Evolutionary conservation across 2,113 vertebrate genomes (phyloP).

Genomic region (Pachycephala philippinensis): DNA sequence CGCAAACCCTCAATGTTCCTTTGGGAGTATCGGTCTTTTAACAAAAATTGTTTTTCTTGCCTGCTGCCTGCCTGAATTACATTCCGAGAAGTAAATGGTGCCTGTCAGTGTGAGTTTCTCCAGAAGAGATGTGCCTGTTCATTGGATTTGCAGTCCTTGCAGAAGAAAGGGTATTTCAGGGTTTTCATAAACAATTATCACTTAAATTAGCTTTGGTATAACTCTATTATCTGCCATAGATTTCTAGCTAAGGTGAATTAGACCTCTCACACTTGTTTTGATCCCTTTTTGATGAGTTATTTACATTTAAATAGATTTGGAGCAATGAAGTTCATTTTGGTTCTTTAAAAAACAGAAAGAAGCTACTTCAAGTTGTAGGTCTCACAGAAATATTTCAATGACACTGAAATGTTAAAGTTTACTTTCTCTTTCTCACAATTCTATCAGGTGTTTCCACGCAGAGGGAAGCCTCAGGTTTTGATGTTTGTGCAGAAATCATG

Average conservation of each 20-base stretch:
- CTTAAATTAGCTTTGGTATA: background rate
- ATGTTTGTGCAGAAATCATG: background rate
- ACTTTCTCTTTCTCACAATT: background rate
- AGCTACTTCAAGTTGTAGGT: background rate
- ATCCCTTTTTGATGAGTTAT: background rate
- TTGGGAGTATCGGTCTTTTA: background rate
- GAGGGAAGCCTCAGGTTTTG: background rate
- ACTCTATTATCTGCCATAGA: background rate
- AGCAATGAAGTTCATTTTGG: background rate
- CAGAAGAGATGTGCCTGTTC: fast-evolving
- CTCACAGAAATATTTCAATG: background rate
- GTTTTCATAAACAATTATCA: background rate
- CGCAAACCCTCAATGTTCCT: background rate
- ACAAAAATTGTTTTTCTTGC: background rate
- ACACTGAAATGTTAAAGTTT: background rate
- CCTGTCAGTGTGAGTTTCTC: background rate
- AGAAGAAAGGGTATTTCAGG: background rate
- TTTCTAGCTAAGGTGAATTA: background rate
- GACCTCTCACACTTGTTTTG: background rate
- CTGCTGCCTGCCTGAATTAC: background rate
- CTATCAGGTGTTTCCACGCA: background rate
- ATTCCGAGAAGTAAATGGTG: background rate
- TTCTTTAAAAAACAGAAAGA: background rate
- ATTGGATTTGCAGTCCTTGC: background rate
- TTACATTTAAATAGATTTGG: background rate